These are phyloP conservation scores for Morone chrysops DNA, from an alignment of 2,113 vertebrate genomes.

Conservation along the genomic window DNA sequence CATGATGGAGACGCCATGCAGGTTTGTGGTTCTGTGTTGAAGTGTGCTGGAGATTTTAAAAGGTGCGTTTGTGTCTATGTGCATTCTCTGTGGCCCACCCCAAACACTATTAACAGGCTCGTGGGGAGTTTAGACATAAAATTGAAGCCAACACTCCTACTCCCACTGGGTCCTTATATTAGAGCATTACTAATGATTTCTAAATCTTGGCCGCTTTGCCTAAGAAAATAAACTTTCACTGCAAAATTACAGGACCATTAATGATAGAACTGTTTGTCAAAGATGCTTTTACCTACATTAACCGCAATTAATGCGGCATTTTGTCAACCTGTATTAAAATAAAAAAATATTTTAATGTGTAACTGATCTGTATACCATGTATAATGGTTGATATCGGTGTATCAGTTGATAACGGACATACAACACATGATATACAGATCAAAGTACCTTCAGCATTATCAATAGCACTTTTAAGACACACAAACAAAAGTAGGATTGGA, in stretches of 20 bases:
- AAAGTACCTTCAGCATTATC: neutral
- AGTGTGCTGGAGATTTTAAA: conserved; percentile 19
- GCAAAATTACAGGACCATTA: neutral
- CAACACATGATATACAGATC: neutral
- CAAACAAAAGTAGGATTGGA: neutral
- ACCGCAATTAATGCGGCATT: neutral
- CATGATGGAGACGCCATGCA: conserved; percentile 2
- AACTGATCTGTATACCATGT: neutral
- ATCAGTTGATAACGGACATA: neutral
- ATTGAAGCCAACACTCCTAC: conserved; percentile 30
- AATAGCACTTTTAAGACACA: neutral
- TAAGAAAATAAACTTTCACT: conserved; percentile 9
- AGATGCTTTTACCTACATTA: neutral
- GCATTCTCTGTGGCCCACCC: conserved; percentile 50
- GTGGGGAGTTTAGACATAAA: conserved; percentile 16
- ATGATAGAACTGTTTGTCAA: neutral
- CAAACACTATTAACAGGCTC: conserved; percentile 44
- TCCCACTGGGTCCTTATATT: conserved; percentile 50
- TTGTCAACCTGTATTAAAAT: neutral
- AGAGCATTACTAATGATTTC: conserved; percentile 55
- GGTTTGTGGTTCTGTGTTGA: conserved; percentile 15
- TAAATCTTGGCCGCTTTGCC: conserved; percentile 11
- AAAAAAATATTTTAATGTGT: neutral
- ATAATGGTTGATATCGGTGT: neutral
- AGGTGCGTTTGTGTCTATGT: conserved; percentile 23